Evolutionary conservation across 2,797 vertebrate genomes (phyloP).

Genomic region (Acanthopagrus latus): DNA sequence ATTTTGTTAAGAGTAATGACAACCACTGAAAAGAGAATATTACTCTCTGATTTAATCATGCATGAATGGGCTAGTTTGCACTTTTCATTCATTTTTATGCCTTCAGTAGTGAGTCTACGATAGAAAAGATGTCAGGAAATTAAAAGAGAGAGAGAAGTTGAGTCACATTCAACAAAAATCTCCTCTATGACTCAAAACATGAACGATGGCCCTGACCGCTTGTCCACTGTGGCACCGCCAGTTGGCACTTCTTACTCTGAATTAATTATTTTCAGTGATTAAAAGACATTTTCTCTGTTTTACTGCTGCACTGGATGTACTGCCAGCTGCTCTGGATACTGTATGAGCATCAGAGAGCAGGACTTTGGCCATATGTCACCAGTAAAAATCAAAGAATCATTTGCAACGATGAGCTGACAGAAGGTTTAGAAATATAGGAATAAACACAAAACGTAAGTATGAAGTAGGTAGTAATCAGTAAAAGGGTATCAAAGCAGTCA

Average conservation of each 20-base stretch:
- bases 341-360: background rate
- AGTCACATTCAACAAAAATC: background rate
- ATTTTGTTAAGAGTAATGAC: too few species aligned
- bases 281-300: background rate
- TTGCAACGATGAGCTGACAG: background rate
- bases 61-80: background rate
- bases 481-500: too few species aligned
- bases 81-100: background rate
- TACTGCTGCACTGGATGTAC: background rate
- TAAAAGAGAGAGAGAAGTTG: background rate
- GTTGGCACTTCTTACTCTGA: background rate
- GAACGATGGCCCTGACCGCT: too few species aligned
- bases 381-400: background rate
- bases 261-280: background rate
- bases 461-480: background rate
- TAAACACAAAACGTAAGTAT: background rate
- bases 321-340: background rate
- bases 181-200: background rate
- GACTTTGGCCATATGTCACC: background rate
- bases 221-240: background rate
- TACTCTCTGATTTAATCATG: too few species aligned
- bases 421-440: background rate
- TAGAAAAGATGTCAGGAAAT: background rate
- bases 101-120: background rate
- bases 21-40: too few species aligned